Percentiles rank a stretch among this genome's conserved stretches.
Conservation (phyloP, 1,140 invertebrate genomes). For the Mylabris phalerata region DNA sequence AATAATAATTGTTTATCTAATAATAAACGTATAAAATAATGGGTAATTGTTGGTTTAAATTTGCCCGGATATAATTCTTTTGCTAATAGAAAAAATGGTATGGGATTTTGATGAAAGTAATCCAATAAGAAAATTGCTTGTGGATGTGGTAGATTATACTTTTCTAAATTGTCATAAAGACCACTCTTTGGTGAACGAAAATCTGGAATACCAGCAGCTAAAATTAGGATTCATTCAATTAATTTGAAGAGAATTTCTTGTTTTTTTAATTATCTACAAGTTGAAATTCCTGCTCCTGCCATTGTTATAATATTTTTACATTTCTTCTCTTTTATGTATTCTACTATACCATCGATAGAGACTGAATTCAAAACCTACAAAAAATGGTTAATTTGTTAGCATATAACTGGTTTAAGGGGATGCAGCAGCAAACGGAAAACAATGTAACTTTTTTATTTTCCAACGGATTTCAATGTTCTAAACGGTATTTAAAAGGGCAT, state of each 20-base stretch:
- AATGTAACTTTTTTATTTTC: too few species aligned
- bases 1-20: constrained; percentile 72
- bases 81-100: constrained; percentile 80
- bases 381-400: constrained; percentile 10
- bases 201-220: constrained; percentile 92
- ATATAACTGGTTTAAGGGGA: too few species aligned
- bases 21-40: constrained; percentile 77
- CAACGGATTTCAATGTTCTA: too few species aligned
- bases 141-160: constrained; percentile 89
- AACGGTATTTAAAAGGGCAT: too few species aligned
- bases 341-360: constrained; percentile 59
- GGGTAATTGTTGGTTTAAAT: constrained; percentile 74
- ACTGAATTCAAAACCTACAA: constrained; percentile 49
- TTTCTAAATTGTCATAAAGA: constrained; percentile 85
- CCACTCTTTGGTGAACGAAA: constrained; percentile 87
- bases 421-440: too few species aligned
- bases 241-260: not conserved
- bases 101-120: constrained; percentile 73
- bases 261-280: constrained; percentile 58
- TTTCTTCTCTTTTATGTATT: constrained; percentile 64
- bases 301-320: constrained; percentile 87
- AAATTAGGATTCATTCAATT: not conserved
- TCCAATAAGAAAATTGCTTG: constrained; percentile 91
- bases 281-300: constrained; percentile 92
- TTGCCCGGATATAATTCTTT: constrained; percentile 78